Evolutionary conservation across 1,140 invertebrate species (phyloP).

Genomic region (Cataglyphis hispanica): DNA sequence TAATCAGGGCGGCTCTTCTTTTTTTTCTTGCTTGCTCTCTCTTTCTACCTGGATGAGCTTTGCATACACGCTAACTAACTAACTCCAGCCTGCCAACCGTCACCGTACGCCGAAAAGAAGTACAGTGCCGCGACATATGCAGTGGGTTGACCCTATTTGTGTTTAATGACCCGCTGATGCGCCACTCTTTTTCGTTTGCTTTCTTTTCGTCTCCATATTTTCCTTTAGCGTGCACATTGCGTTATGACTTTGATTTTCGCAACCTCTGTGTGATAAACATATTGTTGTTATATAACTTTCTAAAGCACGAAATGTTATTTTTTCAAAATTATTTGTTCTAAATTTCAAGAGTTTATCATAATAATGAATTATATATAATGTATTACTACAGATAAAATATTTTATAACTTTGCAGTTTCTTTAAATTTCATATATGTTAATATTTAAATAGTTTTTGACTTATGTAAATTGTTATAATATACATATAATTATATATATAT

Average conservation of each 20-base stretch:
- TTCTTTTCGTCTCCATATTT: conserved; percentile 38
- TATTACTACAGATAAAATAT: neutral
- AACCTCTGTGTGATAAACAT: neutral
- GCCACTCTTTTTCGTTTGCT: conserved; percentile 64
- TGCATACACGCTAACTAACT: conserved; percentile 81
- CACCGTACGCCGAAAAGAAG: conserved; percentile 60
- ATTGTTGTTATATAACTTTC: neutral
- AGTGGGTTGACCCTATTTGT: conserved; percentile 77
- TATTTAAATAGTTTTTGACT: neutral
- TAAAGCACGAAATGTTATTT: neutral
- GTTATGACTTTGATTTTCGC: neutral
- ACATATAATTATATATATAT: no score
- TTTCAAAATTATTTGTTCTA: neutral
- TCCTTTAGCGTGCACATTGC: conserved; percentile 19
- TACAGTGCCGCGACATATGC: conserved; percentile 78
- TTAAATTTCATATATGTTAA: neutral
- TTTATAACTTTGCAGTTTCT: neutral
- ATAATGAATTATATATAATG: neutral
- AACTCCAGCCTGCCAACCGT: conserved; percentile 69
- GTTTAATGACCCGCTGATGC: conserved; percentile 79
- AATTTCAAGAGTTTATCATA: neutral
- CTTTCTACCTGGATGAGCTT: conserved; percentile 77
- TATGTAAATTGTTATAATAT: neutral
- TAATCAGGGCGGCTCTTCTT: conserved; percentile 74
- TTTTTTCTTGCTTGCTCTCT: conserved; percentile 62